Base-by-base conservation (phyloP, 2,888 invertebrate species). In the Eupithecia vulgata region DNA sequence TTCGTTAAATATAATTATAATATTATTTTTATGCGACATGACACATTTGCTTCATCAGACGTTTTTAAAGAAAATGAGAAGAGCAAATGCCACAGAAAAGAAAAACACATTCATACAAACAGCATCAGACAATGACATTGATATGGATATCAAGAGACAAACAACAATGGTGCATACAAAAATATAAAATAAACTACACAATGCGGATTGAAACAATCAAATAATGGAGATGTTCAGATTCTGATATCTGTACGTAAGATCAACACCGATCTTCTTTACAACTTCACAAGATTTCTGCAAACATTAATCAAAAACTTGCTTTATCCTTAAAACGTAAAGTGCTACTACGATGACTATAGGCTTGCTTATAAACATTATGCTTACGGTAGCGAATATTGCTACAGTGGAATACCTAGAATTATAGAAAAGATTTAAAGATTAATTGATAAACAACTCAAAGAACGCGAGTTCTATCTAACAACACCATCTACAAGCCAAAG, bases 111-210 rank as follows among this genome's bases (percentile, higher is more conserved):
- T 57, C 25, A 57, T 57, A 25, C 61, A 40, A 21, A 42, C 37
- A 21, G 40, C n/a, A 25, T 65, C 21, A 40, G 40, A 65, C 65
- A 65, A 71, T 71, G 42, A 57, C 57, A 68, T 64, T 72, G 65
- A 40, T 65, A 40, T 52, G 37, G 48, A 65, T 72, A 68, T 68
- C 13, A 34, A 72, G 40, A 25, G 45, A 61, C 68, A 68, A 66
- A 68, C 17, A 48, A 69, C 64, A 75, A 69, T 69, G 66, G 65
- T 25, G n/a, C 21, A 65, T 65, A 40, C 65, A 40, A 65, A 65
- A 37, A 25, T 64, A 62, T 35, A 34, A 61, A 34, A 61, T 61
- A 61, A 34, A 34, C 61, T 34, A 64, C 64, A 64, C 64, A 65
- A 65, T 65, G 40, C 65, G 21, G 40, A 65, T 21, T 64, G 35